phyloP scores from a whole-genome alignment of 2,113 vertebrate species.

The Neolamprologus variostigma region DNA sequence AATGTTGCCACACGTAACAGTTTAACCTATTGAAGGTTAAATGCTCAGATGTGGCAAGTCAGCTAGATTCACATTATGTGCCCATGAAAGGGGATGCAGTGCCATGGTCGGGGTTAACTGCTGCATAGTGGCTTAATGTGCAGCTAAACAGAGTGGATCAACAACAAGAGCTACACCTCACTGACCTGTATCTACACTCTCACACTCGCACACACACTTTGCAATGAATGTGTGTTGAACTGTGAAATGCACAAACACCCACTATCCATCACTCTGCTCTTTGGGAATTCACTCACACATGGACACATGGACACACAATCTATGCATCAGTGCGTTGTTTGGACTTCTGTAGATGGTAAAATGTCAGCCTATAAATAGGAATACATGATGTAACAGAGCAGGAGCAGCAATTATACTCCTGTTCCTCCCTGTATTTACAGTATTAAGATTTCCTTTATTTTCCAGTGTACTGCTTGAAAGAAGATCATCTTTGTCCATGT shows the following conservation, averaged over 20 bases:
- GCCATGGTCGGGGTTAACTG: background rate
- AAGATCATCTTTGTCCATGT: background rate
- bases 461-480: background rate
- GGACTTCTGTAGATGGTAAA: constrained; percentile 1
- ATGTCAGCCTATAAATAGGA: constrained; percentile 33
- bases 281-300: background rate
- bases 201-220: background rate
- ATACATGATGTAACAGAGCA: background rate
- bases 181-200: background rate
- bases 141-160: background rate
- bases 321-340: background rate
- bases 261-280: background rate
- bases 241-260: background rate
- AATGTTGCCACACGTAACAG: background rate
- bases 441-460: background rate
- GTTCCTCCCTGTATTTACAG: background rate
- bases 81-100: background rate
- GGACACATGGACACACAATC: background rate
- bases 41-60: background rate
- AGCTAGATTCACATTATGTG: background rate
- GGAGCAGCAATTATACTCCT: background rate
- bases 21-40: background rate
- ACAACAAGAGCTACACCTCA: background rate
- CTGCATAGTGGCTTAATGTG: background rate
- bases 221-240: background rate